These are phyloP conservation scores for Protomyctophum bolini DNA, from an alignment of 2,113 vertebrate genomes.

Conservation along the genomic window DNA sequence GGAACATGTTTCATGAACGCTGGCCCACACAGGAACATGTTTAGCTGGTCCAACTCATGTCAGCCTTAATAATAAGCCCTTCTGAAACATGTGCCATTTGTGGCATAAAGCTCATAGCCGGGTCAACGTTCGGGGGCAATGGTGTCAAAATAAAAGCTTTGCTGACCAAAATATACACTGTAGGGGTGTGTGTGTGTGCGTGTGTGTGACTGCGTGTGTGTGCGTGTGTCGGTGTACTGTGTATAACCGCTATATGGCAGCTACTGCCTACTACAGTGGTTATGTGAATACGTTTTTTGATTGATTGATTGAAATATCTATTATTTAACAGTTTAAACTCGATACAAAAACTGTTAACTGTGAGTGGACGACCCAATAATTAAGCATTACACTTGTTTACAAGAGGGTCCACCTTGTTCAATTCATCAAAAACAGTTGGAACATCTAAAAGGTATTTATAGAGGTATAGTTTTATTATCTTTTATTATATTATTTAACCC, in stretches of 20 bases:
- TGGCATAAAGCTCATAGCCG: slow-evolving; percentile 10
- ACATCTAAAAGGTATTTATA: too few relatives aligned
- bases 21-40: slow-evolving; percentile 19
- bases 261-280: too few relatives aligned
- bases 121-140: slow-evolving; percentile 47
- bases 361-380: too few relatives aligned
- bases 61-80: slow-evolving; percentile 52
- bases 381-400: too few relatives aligned
- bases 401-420: too few relatives aligned
- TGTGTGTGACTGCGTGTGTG: slow-evolving; percentile 1
- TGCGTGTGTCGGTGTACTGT: slow-evolving; percentile 9
- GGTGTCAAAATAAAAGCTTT: slow-evolving; percentile 37
- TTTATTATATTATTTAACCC: too few relatives aligned
- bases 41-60: slow-evolving; percentile 27
- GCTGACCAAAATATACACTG: slow-evolving; percentile 2
- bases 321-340: background rate
- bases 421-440: too few relatives aligned
- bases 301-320: background rate
- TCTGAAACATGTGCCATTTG: slow-evolving; percentile 43
- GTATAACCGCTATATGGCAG: background rate
- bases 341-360: too few relatives aligned
- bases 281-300: too few relatives aligned
- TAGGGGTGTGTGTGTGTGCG: slow-evolving; percentile 28
- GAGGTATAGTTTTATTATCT: background rate
- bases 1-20: too few relatives aligned